phyloP scores from a whole-genome alignment of 2,888 invertebrate genomes.

The Nephrotoma flavescens region DNA sequence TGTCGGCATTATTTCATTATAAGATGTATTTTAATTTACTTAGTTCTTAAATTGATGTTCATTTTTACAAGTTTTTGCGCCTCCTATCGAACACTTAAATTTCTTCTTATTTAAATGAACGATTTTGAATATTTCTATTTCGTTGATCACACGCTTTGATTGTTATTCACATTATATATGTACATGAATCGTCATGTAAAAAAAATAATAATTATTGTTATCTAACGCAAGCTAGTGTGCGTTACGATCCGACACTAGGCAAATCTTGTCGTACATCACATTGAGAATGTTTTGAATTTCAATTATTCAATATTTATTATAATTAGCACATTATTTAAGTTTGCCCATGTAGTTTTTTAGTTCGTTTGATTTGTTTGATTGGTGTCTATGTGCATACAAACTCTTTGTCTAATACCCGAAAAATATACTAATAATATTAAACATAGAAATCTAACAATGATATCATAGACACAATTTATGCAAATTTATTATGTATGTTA shows the following conservation, averaged over 20 bases:
- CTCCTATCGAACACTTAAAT: too few relatives aligned
- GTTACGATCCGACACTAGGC: not conserved
- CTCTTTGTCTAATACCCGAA: not conserved
- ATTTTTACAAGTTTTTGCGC: too few relatives aligned
- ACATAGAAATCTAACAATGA: not conserved
- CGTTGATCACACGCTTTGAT: too few relatives aligned
- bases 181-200: not conserved
- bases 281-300: not conserved
- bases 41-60: too few relatives aligned
- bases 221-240: not conserved
- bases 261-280: not conserved
- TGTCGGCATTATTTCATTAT: too few relatives aligned
- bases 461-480: not conserved
- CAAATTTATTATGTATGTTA: not conserved
- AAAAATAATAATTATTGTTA: not conserved
- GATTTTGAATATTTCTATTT: too few relatives aligned
- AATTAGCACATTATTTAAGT: not conserved
- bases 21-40: too few relatives aligned
- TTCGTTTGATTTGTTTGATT: not conserved
- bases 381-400: not conserved
- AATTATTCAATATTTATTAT: not conserved
- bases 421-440: not conserved
- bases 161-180: too few relatives aligned
- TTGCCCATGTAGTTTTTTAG: not conserved
- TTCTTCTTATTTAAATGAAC: too few relatives aligned